Percentiles rank a stretch among this genome's conserved stretches.
Evolutionary conservation across 2,797 vertebrate genomes (phyloP).

Genomic region (Mycteria americana): DNA sequence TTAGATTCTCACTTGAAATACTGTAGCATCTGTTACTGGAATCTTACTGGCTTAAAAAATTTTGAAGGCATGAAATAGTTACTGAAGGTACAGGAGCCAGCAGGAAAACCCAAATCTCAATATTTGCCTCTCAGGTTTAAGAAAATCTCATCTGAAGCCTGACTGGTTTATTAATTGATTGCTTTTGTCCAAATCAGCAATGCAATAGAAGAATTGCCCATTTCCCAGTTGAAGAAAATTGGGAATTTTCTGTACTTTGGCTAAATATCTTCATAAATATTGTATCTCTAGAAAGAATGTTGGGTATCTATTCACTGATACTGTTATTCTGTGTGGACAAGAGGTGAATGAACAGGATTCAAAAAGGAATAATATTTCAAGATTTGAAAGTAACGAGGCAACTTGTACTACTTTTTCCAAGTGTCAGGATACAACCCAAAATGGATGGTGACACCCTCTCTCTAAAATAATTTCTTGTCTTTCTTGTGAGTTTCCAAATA

Average conservation of each 20-base stretch:
- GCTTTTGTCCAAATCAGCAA: not conserved
- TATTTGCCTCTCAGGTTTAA: not conserved
- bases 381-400: not conserved
- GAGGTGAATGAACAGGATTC: not conserved
- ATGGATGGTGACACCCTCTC: not conserved
- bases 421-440: not conserved
- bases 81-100: not conserved
- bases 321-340: not conserved
- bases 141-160: not conserved
- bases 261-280: not conserved
- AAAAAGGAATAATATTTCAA: not conserved
- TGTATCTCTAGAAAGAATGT: not conserved
- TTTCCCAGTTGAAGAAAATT: not conserved
- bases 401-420: not conserved
- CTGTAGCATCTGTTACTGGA: not conserved
- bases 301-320: not conserved
- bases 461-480: not conserved
- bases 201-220: not conserved
- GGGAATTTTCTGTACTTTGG: not conserved
- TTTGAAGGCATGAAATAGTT: not conserved
- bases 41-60: not conserved
- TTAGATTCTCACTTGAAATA: not conserved
- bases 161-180: not conserved
- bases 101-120: not conserved
- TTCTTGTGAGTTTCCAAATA: constrained; percentile 49